Evolutionary conservation across 2,797 vertebrate genomes (phyloP).

Genomic region (Threskiornis aethiopicus): DNA sequence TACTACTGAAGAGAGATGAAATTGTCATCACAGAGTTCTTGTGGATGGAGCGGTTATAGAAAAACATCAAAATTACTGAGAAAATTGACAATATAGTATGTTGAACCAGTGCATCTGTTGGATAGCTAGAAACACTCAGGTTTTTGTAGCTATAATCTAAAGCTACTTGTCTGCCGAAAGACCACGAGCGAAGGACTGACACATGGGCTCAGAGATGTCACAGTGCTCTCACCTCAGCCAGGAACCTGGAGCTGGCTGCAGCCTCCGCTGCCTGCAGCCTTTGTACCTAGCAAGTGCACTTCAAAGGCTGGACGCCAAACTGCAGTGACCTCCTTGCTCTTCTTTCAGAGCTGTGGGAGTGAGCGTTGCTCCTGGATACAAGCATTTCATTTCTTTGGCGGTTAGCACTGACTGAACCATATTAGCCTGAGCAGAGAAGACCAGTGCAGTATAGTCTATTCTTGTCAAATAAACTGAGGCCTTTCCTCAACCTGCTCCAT

Average conservation of each 20-base stretch:
- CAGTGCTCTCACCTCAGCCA: fast-evolving
- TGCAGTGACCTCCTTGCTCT: neutral
- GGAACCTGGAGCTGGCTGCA: neutral
- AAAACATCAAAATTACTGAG: neutral
- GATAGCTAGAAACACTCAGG: neutral
- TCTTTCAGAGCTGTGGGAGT: neutral
- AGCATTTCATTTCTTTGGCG: neutral
- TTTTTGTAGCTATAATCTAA: neutral
- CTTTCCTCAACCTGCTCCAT: neutral
- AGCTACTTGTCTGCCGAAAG: neutral
- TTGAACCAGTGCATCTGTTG: neutral
- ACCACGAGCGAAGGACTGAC: neutral
- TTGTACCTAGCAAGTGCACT: neutral
- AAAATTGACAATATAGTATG: neutral
- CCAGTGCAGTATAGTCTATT: neutral
- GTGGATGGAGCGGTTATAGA: neutral
- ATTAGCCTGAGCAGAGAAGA: neutral
- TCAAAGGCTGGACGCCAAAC: neutral
- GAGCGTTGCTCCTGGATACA: neutral
- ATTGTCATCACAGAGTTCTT: neutral
- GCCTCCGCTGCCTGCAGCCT: neutral
- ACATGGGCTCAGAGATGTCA: neutral
- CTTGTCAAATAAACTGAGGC: neutral
- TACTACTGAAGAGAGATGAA: neutral
- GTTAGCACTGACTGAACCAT: neutral